Evolutionary conservation across 2,797 vertebrate species (phyloP).

Genomic region (Cyclura pinguis): DNA sequence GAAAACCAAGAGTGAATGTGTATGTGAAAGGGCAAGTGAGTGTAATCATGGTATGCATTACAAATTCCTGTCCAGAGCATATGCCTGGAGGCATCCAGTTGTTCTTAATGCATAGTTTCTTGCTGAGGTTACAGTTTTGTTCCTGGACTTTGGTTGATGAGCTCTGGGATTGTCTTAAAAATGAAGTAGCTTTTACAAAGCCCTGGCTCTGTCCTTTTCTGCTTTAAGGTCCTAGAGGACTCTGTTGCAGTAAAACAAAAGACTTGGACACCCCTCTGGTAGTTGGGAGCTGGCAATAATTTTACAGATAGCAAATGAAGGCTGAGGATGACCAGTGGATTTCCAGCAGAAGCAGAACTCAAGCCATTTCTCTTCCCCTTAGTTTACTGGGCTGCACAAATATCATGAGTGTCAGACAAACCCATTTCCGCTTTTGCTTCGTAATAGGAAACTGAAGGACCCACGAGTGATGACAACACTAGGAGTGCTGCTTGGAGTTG

Average conservation of each 20-base stretch:
- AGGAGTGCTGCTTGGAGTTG: constrained; percentile 91
- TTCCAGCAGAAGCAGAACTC: neutral
- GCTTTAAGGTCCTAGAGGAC: neutral
- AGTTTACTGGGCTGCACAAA: too few relatives aligned
- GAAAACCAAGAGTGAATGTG: neutral
- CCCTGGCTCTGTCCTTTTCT: neutral
- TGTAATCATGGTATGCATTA: neutral
- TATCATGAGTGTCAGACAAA: neutral
- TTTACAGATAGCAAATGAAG: neutral
- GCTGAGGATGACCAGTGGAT: neutral
- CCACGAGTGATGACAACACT: constrained; percentile 94
- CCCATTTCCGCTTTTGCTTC: neutral
- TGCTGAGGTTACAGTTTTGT: neutral
- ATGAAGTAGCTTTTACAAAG: neutral
- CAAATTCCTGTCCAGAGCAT: neutral
- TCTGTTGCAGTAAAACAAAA: too few relatives aligned
- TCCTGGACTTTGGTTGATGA: neutral
- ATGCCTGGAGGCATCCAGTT: neutral
- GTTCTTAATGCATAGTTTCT: neutral
- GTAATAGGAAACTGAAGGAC: constrained; percentile 89
- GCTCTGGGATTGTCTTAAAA: neutral
- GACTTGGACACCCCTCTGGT: neutral
- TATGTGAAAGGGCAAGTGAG: neutral
- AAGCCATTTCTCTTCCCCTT: neutral
- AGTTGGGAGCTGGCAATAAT: too few relatives aligned